These are phyloP conservation scores for Terebella lapidaria DNA, from an alignment of 2,888 invertebrate genomes.

Conservation along the genomic window DNA sequence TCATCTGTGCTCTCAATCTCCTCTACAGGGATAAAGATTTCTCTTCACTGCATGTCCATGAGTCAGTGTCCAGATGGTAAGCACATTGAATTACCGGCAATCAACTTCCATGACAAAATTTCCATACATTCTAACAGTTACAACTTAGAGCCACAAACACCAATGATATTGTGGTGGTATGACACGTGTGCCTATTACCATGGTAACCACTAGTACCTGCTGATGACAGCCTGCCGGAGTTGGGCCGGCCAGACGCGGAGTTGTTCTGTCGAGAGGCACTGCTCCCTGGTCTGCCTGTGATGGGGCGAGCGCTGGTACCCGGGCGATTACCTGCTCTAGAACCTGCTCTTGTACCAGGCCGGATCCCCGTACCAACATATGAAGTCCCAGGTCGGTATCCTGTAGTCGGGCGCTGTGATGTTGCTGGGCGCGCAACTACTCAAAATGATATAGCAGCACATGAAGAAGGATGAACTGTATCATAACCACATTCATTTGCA, in stretches of 20 bases:
- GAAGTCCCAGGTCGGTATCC: conserved; percentile 45
- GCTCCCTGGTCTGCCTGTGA: conserved; percentile 27
- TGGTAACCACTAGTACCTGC: too few species aligned
- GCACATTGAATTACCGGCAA: too few species aligned
- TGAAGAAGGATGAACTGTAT: background rate
- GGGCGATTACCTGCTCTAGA: conserved; percentile 1
- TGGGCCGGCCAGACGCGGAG: conserved; percentile 1
- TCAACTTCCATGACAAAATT: too few species aligned
- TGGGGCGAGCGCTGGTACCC: background rate
- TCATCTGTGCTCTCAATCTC: conserved; percentile 30
- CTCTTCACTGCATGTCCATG: too few species aligned
- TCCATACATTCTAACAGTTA: too few species aligned
- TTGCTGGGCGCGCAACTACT: background rate
- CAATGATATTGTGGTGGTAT: too few species aligned
- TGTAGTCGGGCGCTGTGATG: conserved; percentile 32
- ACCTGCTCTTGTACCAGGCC: conserved; percentile 6
- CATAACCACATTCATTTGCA: background rate
- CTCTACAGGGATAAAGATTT: conserved; percentile 13
- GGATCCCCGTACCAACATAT: conserved; percentile 4
- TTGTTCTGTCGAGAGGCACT: too few species aligned
- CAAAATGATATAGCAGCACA: background rate
- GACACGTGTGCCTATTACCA: too few species aligned
- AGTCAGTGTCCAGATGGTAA: too few species aligned
- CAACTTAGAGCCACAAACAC: too few species aligned
- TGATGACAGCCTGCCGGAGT: conserved; percentile 1